A percentile compares a stretch with the other conserved stretches of the same genome.
Conservation (phyloP, 2,888 invertebrate genomes). For the Abscondita cerata region DNA sequence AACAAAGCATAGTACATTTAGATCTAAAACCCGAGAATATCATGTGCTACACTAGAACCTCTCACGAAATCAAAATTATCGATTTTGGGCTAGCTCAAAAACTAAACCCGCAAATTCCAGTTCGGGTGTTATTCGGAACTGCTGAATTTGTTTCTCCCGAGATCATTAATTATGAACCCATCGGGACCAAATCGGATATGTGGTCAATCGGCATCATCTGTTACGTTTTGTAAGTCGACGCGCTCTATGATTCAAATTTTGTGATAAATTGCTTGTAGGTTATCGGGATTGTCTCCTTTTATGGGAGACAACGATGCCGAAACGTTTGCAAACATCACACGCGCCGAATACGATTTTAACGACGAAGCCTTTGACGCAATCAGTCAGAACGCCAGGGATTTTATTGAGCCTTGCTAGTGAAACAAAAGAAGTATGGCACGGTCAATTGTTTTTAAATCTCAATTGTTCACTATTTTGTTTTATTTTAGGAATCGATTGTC, state of each 20-base stretch:
- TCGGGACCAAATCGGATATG: slow-evolving; percentile 88
- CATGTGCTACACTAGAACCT: slow-evolving; percentile 85
- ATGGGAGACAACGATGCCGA: slow-evolving; percentile 88
- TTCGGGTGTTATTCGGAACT: slow-evolving; percentile 84
- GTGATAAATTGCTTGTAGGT: too few relatives aligned
- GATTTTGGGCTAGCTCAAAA: slow-evolving; percentile 92
- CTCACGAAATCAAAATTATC: slow-evolving; percentile 89
- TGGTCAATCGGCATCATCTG: slow-evolving; percentile 96
- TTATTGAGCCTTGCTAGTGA: slow-evolving; percentile 77
- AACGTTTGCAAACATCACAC: slow-evolving; percentile 87
- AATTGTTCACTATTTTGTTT: too few relatives aligned
- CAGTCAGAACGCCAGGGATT: slow-evolving; percentile 83
- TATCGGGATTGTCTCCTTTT: slow-evolving; percentile 92
- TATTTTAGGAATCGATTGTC: slow-evolving; percentile 66
- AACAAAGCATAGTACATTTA: slow-evolving; percentile 82
- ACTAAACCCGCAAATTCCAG: slow-evolving; percentile 70
- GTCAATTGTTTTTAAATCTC: too few relatives aligned
- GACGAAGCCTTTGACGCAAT: slow-evolving; percentile 87
- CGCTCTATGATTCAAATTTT: too few relatives aligned
- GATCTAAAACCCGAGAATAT: slow-evolving; percentile 97
- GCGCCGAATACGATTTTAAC: slow-evolving; percentile 89
- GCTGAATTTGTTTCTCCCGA: slow-evolving; percentile 94
- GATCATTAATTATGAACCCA: slow-evolving; percentile 88
- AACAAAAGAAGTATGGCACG: slow-evolving; percentile 76
- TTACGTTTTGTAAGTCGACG: slow-evolving; percentile 86